Percentiles rank a stretch among this genome's conserved stretches.
These are phyloP conservation scores for Nesogale talazaci DNA, from an alignment of 2,113 vertebrate species.

Conservation along the genomic window DNA sequence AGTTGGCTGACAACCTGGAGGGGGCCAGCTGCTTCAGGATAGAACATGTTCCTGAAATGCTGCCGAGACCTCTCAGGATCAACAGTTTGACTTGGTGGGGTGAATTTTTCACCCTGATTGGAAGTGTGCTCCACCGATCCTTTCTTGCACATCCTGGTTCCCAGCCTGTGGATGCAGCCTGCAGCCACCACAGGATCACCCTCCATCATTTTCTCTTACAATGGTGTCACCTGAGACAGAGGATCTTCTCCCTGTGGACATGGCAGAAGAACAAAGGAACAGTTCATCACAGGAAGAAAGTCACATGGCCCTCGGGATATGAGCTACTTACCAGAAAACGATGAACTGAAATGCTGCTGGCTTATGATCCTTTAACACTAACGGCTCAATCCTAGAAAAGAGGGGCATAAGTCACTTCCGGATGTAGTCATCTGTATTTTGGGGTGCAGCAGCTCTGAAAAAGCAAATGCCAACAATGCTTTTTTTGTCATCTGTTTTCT, in stretches of 20 bases:
- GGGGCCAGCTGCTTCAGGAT: neutral
- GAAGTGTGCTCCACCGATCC: neutral
- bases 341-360: neutral
- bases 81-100: neutral
- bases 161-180: neutral
- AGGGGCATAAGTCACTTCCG: neutral
- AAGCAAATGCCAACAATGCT: neutral
- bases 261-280: neutral
- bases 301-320: neutral
- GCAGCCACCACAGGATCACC: neutral
- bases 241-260: constrained; percentile 58
- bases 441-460: neutral
- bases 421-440: neutral
- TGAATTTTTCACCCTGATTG: neutral
- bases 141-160: neutral
- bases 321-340: constrained; percentile 12
- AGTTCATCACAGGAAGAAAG: neutral
- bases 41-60: constrained; percentile 52
- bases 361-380: neutral
- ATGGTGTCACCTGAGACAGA: constrained; percentile 14
- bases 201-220: constrained; percentile 21
- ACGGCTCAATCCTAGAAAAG: neutral
- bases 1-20: constrained; percentile 36
- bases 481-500: neutral
- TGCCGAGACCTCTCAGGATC: constrained; percentile 32